A percentile compares a stretch with the other conserved stretches of the same genome.
phyloP scores from a whole-genome alignment of 2,113 vertebrate species.

The Cynoglossus semilaevis region DNA sequence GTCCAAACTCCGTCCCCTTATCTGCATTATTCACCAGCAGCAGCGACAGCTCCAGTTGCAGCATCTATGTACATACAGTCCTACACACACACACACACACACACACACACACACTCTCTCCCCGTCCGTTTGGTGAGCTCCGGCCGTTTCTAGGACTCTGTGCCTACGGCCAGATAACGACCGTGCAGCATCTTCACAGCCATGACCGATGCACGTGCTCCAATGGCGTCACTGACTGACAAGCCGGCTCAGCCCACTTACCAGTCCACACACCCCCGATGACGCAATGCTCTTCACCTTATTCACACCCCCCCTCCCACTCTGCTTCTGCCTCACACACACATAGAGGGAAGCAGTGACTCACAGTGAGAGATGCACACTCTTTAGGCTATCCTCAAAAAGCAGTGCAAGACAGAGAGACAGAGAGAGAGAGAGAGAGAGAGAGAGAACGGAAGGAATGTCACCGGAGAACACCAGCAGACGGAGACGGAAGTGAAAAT shows the following conservation, averaged over 20 bases:
- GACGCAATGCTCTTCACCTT: constrained; percentile 69
- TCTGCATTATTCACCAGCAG: constrained; percentile 78
- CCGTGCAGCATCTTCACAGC: constrained; percentile 63
- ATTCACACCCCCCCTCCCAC: constrained; percentile 25
- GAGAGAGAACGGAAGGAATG: constrained; percentile 6
- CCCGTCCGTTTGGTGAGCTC: constrained; percentile 49
- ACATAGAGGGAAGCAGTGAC: constrained; percentile 28
- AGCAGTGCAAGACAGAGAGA: constrained; percentile 44
- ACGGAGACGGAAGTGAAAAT: constrained; percentile 4
- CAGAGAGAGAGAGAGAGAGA: background rate
- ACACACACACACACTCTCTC: constrained; percentile 34
- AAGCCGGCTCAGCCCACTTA: constrained; percentile 70
- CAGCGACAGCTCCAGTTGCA: constrained; percentile 56
- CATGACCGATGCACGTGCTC: constrained; percentile 79
- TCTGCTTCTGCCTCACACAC: constrained; percentile 22
- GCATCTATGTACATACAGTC: constrained; percentile 41
- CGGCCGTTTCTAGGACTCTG: constrained; percentile 49
- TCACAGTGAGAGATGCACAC: constrained; percentile 41
- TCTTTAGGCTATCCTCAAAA: constrained; percentile 11
- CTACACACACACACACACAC: constrained; percentile 20
- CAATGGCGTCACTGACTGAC: constrained; percentile 80
- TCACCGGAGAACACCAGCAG: background rate
- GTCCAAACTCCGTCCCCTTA: constrained; percentile 73
- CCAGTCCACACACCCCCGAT: constrained; percentile 71
- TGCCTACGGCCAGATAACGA: constrained; percentile 52